A percentile compares a stretch with the other conserved stretches of the same genome.
These are phyloP conservation scores for Isoperla grammatica DNA, from an alignment of 2,888 invertebrate genomes.

Conservation along the genomic window DNA sequence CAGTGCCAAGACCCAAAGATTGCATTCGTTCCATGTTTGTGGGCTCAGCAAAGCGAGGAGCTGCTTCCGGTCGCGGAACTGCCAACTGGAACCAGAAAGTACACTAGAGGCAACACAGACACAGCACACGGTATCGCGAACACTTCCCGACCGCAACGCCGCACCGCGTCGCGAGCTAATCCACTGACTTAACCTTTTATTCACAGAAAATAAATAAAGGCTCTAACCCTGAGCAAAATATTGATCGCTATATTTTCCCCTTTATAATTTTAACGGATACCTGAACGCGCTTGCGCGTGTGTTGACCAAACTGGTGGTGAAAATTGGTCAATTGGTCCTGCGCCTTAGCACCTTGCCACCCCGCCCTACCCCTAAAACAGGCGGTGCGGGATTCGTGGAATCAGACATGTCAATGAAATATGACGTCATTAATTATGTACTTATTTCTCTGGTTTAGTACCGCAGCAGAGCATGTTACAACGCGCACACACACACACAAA, in stretches of 20 bases:
- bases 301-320: neutral
- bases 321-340: constrained; percentile 9
- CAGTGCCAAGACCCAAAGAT: constrained; percentile 54
- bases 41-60: neutral
- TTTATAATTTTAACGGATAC: constrained; percentile 15
- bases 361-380: no score
- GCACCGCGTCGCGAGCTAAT: neutral
- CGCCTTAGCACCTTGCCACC: neutral
- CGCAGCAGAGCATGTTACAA: no score
- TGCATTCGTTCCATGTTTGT: neutral
- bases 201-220: constrained; percentile 15
- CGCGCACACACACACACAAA: no score
- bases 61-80: no score
- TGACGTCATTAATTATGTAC: no score
- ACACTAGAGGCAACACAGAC: neutral
- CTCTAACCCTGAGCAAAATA: constrained; percentile 7
- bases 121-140: neutral
- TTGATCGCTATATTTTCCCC: constrained; percentile 17
- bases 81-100: no score
- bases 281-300: neutral
- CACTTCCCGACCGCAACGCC: neutral
- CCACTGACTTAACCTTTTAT: constrained; percentile 12
- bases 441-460: no score
- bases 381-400: no score
- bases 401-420: no score